Evolutionary conservation across 2,113 vertebrate species (phyloP), one percentile per base, ranked within the genome.

Genomic region (Labeo catla): DNA sequence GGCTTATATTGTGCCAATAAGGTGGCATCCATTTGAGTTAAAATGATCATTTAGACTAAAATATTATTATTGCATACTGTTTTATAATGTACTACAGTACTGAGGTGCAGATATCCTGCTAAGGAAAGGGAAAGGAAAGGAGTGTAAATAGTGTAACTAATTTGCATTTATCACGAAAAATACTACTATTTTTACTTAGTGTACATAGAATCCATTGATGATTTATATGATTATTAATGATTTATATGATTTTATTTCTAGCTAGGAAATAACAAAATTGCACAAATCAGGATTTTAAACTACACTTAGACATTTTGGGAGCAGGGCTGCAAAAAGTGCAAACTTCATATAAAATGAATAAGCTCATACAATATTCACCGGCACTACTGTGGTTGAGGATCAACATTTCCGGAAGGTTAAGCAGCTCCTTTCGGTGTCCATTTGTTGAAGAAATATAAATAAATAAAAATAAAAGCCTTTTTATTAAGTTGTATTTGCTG

Each of bases 311-410:
- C 16, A 45, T 45, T 72, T 45, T 45, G 9, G 8, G 70, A 73
- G 19, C 16, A 11, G 36, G 9, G 10, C 16, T 73, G 39, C 9
- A 45, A 45, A 45, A 68, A 68, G 65, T 39, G 15, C 36, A 68
- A 36, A 45, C 16, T 73, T 73, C 70, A 73, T 73, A 10, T 21
- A 73, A 73, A 73, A 73, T 73, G 39, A 45, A 45, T 73, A 39
- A 73, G 4, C 70, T 45, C 9, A 45, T 73, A 45, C 39, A 73
- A 73, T 73, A 45, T 73, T 73, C 19, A 73, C 2, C 11, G 39
- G 43, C 45, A 73, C 70, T 43, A n/a, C 39, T n/a, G 4, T n/a
- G 39, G 39, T 45, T 21, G 39, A 12, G 36, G 16, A 43, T 73
- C 8, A 73, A 73, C 70, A 73, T 11, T 73, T 21, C 6, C 36